Evolutionary conservation across 2,113 vertebrate species (phyloP).

Genomic region (Sarotherodon lohbergeri): DNA sequence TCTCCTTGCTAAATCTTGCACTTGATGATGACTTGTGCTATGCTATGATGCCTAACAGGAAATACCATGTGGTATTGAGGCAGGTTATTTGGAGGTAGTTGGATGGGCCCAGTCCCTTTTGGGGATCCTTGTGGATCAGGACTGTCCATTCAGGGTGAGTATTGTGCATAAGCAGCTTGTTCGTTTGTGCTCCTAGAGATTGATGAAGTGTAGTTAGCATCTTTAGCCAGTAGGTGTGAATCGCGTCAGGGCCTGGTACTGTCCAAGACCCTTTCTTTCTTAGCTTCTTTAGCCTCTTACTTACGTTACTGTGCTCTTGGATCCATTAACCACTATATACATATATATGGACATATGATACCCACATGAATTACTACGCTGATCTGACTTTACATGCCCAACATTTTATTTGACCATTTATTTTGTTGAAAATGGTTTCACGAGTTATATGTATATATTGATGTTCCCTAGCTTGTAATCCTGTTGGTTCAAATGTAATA

Average conservation of each 20-base stretch:
- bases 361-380: background rate
- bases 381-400: background rate
- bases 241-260: background rate
- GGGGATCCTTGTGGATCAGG: background rate
- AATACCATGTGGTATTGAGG: background rate
- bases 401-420: background rate
- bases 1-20: fast-evolving
- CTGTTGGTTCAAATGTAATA: conserved; percentile 32
- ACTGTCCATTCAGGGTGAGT: background rate
- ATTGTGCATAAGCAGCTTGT: background rate
- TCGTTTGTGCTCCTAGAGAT: background rate
- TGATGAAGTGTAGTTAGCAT: background rate
- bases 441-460: background rate
- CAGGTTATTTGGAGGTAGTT: background rate
- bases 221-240: background rate
- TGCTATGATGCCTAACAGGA: background rate
- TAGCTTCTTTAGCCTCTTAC: background rate
- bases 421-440: background rate
- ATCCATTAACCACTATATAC: background rate
- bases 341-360: background rate
- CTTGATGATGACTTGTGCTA: background rate
- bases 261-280: background rate
- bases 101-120: background rate
- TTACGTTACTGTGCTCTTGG: background rate
- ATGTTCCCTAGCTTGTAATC: conserved; percentile 9